Conservation (phyloP, 2,797 vertebrate genomes). For the Rhincodon typus region DNA sequence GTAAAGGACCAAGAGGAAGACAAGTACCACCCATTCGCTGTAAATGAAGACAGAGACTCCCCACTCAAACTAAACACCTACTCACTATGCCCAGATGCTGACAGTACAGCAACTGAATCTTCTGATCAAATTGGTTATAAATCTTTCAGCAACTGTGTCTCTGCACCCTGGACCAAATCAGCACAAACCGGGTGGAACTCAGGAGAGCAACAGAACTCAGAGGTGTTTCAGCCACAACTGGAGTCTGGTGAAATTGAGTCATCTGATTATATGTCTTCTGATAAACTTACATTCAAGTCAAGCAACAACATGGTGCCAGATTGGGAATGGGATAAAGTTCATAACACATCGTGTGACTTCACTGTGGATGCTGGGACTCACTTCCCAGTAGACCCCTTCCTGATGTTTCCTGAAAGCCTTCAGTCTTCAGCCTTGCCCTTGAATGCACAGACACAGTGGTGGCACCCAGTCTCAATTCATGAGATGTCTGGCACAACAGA, state of each 20-base stretch:
- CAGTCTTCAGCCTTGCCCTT: neutral
- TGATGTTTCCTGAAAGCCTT: neutral
- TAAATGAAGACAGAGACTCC: neutral
- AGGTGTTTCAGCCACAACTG: neutral
- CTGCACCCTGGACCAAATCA: neutral
- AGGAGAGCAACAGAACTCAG: neutral
- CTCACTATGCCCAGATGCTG: neutral
- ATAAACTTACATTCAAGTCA: neutral
- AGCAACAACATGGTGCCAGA: neutral
- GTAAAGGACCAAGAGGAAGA: neutral
- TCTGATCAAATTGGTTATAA: neutral
- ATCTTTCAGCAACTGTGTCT: neutral
- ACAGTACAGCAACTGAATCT: too few species aligned
- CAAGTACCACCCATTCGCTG: neutral
- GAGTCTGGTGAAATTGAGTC: neutral
- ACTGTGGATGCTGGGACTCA: neutral
- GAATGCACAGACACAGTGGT: too few species aligned
- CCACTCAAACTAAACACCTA: neutral
- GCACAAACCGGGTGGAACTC: neutral
- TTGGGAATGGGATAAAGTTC: neutral
- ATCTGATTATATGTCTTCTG: neutral
- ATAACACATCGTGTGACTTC: neutral
- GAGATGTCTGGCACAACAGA: neutral
- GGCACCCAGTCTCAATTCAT: neutral
- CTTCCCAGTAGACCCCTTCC: neutral